phyloP scores from a whole-genome alignment of 1,140 invertebrate species.

The Paramacrobiotus metropolitanus region DNA sequence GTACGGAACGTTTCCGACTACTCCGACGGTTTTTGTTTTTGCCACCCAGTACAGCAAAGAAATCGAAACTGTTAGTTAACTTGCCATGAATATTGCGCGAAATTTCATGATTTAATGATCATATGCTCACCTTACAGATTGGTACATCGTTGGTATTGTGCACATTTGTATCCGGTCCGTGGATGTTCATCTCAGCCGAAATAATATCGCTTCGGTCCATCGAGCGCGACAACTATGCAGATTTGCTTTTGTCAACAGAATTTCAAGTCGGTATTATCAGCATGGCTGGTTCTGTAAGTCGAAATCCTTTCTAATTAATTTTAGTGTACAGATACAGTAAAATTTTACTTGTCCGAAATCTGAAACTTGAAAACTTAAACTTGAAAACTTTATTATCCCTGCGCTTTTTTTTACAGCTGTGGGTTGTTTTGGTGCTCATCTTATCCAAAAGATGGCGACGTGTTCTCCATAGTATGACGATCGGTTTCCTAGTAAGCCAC shows the following conservation, averaged over 20 bases:
- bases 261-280: slow-evolving; percentile 54
- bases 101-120: slow-evolving; percentile 7
- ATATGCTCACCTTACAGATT: slow-evolving; percentile 30
- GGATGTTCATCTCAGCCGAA: slow-evolving; percentile 84
- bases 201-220: slow-evolving; percentile 41
- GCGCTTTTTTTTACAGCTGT: slow-evolving; percentile 26
- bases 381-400: too few relatives aligned
- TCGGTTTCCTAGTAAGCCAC: slow-evolving; percentile 52
- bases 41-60: slow-evolving; percentile 62
- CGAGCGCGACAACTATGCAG: slow-evolving; percentile 32
- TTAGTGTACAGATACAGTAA: too few relatives aligned
- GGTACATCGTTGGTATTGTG: slow-evolving; percentile 74
- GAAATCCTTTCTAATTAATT: too few relatives aligned
- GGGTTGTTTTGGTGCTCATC: slow-evolving; percentile 51
- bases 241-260: slow-evolving; percentile 36
- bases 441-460: slow-evolving; percentile 45
- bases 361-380: too few relatives aligned
- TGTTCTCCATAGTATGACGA: slow-evolving; percentile 55
- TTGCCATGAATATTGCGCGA: too few relatives aligned
- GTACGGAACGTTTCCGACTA: slow-evolving; percentile 82
- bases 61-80: slow-evolving; percentile 45
- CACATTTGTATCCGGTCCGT: slow-evolving; percentile 69
- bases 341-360: too few relatives aligned
- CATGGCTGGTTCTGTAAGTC: slow-evolving; percentile 36
- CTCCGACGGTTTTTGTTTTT: slow-evolving; percentile 80